Base-by-base conservation (phyloP, 2,888 invertebrate genomes). In the Aproaerema taeniolella region DNA sequence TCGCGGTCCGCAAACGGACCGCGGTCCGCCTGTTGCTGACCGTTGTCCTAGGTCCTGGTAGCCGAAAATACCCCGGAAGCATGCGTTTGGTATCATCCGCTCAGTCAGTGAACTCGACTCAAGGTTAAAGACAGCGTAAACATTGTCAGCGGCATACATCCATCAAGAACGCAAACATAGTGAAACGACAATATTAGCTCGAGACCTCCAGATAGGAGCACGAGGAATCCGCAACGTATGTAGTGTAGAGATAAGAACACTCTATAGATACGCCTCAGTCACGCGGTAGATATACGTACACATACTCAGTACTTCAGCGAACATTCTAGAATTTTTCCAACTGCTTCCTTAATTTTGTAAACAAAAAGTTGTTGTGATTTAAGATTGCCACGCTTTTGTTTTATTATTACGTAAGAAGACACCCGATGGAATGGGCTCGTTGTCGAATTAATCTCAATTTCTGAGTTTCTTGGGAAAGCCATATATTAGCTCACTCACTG, bases 21-120 rank as follows among this genome's bases (percentile, higher is more conserved):
- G n/a, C n/a, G n/a, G n/a, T n/a, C n/a, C n/a, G n/a, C n/a, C n/a
- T n/a, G n/a, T n/a, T n/a, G n/a, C n/a, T n/a, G n/a, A n/a, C n/a
- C n/a, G n/a, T n/a, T n/a, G n/a, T n/a, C n/a, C n/a, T n/a, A n/a
- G n/a, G n/a, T n/a, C n/a, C n/a, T n/a, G n/a, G n/a, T n/a, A n/a
- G 65, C 66, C 72, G 58, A 65, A 74, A 78, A 69, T 74, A 69
- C 67, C 61, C 73, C 78, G 79, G 81, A 82, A 78, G 60, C 64
- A 53, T 54, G 60, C 57, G 62, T 61, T 60, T 58, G 55, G 55
- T 59, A 53, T 61, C 59, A 62, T 55, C 53, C 56, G 32, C 53
- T 52, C 61, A 65, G 78, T 77, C 82, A 73, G 51, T 76, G 79
- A 83, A 73, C 83, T 66, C 69, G 15, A 47, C 41, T 47, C 79